Conservation (phyloP, 2,888 invertebrate genomes). For the Toxonevra muliebris region DNA sequence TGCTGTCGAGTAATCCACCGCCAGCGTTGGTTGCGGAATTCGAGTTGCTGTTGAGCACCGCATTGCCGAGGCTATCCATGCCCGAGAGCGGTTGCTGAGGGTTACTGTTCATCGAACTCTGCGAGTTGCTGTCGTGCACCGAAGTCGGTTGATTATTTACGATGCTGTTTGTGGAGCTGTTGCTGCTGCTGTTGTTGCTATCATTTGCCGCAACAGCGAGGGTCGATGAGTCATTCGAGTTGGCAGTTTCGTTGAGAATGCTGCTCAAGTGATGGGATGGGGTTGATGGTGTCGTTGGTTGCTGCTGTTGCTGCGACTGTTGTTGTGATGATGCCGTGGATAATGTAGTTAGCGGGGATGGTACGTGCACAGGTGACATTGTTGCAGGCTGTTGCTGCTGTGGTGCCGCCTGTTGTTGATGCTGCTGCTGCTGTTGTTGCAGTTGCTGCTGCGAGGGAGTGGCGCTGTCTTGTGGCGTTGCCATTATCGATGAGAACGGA, state of each 20-base stretch:
- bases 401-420: conserved; percentile 42
- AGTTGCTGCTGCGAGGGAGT: conserved; percentile 28
- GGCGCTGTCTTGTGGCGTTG: conserved; percentile 46
- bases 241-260: conserved; percentile 61
- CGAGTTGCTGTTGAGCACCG: conserved; percentile 58
- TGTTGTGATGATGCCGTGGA: conserved; percentile 29
- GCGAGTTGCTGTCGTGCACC: conserved; percentile 64
- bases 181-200: conserved; percentile 63
- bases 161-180: conserved; percentile 63
- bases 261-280: conserved; percentile 56
- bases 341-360: conserved; percentile 36
- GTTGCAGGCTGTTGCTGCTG: conserved; percentile 43
- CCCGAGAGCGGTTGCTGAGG: conserved; percentile 55
- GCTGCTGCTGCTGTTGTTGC: conserved; percentile 25
- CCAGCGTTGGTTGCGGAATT: conserved; percentile 52
- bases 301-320: conserved; percentile 45
- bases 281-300: conserved; percentile 49
- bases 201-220: conserved; percentile 61
- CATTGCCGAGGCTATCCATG: conserved; percentile 43
- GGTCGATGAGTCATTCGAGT: conserved; percentile 63
- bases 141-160: conserved; percentile 65
- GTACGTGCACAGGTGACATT: conserved; percentile 45
- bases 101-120: conserved; percentile 61
- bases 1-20: conserved; percentile 44
- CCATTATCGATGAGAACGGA: conserved; percentile 41